Evolutionary conservation across 2,888 invertebrate genomes (phyloP).

Genomic region (Drosophila flavopinicola): DNA sequence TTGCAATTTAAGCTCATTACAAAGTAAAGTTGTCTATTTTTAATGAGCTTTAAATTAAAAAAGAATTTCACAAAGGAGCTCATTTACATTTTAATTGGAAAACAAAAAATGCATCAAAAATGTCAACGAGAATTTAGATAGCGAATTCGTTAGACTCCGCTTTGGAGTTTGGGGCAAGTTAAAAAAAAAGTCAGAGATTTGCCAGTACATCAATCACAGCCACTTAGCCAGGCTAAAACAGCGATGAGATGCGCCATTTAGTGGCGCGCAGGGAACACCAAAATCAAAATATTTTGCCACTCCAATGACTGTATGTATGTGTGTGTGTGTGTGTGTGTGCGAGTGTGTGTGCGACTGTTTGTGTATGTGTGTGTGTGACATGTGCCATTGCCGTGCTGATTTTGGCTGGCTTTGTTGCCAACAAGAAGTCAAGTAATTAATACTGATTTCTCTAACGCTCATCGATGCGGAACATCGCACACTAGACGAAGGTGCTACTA

Average conservation of each 20-base stretch:
- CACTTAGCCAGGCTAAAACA: constrained; percentile 21
- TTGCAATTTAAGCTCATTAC: background rate
- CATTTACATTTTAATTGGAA: background rate
- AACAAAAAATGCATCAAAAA: background rate
- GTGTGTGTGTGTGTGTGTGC: background rate
- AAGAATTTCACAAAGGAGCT: background rate
- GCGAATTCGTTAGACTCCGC: background rate
- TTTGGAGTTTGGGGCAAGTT: constrained; percentile 3
- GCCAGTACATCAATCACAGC: constrained; percentile 48
- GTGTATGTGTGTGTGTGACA: constrained; percentile 23
- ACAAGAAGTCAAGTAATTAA: constrained; percentile 71
- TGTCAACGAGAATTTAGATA: background rate
- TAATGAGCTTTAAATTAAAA: background rate
- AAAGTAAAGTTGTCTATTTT: background rate
- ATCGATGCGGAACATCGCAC: constrained; percentile 64
- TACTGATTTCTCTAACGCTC: constrained; percentile 64
- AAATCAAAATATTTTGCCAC: constrained; percentile 53
- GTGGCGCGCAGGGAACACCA: too few species aligned
- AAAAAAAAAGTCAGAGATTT: constrained; percentile 6
- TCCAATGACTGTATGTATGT: background rate
- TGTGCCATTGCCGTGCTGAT: constrained; percentile 29
- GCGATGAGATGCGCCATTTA: constrained; percentile 46
- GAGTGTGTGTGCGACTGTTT: constrained; percentile 1
- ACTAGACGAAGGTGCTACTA: constrained; percentile 51
- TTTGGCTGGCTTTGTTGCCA: constrained; percentile 35